These are phyloP conservation scores for Scolanthus callimorphus DNA, from an alignment of 92 coral and sea anemone species.

Conservation along the genomic window DNA sequence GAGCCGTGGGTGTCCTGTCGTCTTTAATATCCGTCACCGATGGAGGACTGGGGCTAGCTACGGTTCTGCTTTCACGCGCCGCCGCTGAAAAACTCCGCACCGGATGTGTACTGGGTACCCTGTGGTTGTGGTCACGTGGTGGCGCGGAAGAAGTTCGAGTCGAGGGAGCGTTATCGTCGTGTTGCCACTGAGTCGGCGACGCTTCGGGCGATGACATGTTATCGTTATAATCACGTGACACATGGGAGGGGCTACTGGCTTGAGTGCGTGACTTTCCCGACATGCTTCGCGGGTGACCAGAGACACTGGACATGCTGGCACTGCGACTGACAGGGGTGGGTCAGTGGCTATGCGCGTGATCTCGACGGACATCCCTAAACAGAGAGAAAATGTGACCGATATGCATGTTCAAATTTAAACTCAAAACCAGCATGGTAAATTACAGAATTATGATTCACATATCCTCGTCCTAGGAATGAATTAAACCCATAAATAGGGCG, in stretches of 20 bases:
- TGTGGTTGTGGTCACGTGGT: not conserved
- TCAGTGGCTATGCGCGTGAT: too few species aligned
- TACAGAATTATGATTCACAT: too few species aligned
- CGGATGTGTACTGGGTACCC: not conserved
- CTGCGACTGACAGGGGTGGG: too few species aligned
- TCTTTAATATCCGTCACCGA: not conserved
- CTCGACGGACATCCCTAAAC: too few species aligned
- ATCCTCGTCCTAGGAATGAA: too few species aligned
- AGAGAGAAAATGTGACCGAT: too few species aligned
- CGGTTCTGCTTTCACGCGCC: slow-evolving; percentile 7
- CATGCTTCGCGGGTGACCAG: slow-evolving; percentile 36
- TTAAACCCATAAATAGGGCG: too few species aligned
- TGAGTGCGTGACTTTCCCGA: slow-evolving; percentile 58
- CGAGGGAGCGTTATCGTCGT: not conserved
- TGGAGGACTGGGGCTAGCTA: slow-evolving; percentile 3
- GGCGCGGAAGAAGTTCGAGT: not conserved
- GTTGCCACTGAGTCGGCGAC: not conserved
- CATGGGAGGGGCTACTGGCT: slow-evolving; percentile 8
- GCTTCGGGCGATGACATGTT: slow-evolving; percentile 2
- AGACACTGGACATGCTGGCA: slow-evolving; percentile 58
- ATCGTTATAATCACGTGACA: slow-evolving; percentile 13
- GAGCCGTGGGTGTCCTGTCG: not conserved
- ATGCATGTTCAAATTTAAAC: too few species aligned
- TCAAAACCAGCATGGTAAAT: too few species aligned
- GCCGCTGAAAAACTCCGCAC: not conserved